Conservation (phyloP, 1,140 invertebrate genomes). For the Drosophila carrolli region DNA sequence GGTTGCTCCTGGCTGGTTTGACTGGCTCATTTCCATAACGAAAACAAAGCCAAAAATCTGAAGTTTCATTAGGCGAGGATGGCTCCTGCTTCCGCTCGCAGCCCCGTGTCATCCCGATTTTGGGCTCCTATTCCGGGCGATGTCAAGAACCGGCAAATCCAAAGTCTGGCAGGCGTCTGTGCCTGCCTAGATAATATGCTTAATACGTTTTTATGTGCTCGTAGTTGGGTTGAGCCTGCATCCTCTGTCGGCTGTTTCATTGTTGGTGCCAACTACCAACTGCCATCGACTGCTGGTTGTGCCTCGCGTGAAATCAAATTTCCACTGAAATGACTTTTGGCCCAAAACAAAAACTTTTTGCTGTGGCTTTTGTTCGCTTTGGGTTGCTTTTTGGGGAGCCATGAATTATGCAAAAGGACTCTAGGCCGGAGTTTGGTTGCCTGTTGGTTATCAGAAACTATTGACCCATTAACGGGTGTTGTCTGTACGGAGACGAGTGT, state of each 20-base stretch:
- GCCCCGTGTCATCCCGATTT: slow-evolving; percentile 25
- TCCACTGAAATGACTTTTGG: slow-evolving; percentile 77
- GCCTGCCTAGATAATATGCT: slow-evolving; percentile 78
- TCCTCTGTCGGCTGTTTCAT: slow-evolving; percentile 49
- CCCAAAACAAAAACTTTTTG: slow-evolving; percentile 56
- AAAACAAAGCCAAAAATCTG: slow-evolving; percentile 73
- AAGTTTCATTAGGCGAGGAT: slow-evolving; percentile 74
- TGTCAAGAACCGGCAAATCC: slow-evolving; percentile 69
- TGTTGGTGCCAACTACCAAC: slow-evolving; percentile 74
- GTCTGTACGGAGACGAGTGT: slow-evolving; percentile 5
- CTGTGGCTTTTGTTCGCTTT: slow-evolving; percentile 23
- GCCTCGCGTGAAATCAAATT: slow-evolving; percentile 80
- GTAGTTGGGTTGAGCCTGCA: slow-evolving; percentile 30
- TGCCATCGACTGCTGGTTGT: slow-evolving; percentile 59
- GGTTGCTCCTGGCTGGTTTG: slow-evolving; percentile 30
- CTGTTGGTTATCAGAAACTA: slow-evolving; percentile 72
- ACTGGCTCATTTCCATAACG: slow-evolving; percentile 75
- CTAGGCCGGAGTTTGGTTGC: slow-evolving; percentile 33
- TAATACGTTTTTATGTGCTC: slow-evolving; percentile 80
- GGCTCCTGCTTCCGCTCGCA: slow-evolving; percentile 2
- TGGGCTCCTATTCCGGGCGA: slow-evolving; percentile 55
- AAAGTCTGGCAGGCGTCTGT: slow-evolving; percentile 69
- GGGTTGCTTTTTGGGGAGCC: slow-evolving; percentile 17
- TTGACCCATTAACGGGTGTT: slow-evolving; percentile 78
- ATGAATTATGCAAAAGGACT: slow-evolving; percentile 79